phyloP scores from a whole-genome alignment of 2,113 vertebrate species.

The Plecturocebus donacophilus region DNA sequence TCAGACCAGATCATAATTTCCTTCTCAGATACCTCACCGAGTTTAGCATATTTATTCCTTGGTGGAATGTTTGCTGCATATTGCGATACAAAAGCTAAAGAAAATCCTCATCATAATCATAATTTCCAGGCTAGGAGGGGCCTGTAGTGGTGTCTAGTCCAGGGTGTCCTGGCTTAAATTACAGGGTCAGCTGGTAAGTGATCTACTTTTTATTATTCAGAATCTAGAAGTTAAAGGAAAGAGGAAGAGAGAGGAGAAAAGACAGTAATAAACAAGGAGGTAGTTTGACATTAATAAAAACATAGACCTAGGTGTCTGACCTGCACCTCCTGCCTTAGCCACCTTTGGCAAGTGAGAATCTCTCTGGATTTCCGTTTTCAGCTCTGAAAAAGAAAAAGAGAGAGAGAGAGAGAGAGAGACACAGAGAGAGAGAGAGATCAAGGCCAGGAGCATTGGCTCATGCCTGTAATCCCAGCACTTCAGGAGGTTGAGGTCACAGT shows the following conservation, averaged over 20 bases:
- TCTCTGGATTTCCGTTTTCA: not conserved
- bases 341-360: not conserved
- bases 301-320: not conserved
- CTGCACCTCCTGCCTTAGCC: not conserved
- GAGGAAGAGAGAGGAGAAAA: not conserved
- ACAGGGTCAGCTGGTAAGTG: not conserved
- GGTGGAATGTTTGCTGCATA: not conserved
- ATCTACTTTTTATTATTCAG: not conserved
- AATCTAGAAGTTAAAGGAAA: not conserved
- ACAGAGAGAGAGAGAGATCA: no score
- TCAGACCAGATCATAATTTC: slow-evolving; percentile 56
- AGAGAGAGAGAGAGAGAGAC: no score
- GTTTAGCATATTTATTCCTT: slow-evolving; percentile 53
- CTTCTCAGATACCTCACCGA: slow-evolving; percentile 41
- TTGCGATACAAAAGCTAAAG: not conserved
- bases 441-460: no score
- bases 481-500: no score
- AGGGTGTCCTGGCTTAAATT: not conserved
- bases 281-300: not conserved
- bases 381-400: not conserved
- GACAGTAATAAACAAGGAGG: no score
- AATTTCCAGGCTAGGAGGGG: not conserved
- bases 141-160: not conserved
- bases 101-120: not conserved
- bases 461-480: no score